Conservation (phyloP, 1,140 invertebrate genomes). For the Trypoxylus dichotomus region DNA sequence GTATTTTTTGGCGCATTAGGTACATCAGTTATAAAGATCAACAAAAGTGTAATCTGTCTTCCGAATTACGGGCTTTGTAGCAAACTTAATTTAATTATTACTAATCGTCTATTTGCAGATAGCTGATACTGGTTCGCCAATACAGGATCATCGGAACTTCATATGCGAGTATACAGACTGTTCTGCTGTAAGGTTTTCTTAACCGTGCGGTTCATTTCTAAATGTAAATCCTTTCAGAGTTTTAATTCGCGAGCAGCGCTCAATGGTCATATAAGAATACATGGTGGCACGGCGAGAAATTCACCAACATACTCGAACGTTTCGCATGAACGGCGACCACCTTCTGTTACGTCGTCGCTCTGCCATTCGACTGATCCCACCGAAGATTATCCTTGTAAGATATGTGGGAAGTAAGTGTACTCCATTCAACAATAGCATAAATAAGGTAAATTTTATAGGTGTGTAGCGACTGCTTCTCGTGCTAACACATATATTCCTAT, state of each 20-base stretch:
- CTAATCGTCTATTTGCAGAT: constrained; percentile 42
- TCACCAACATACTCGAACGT: constrained; percentile 60
- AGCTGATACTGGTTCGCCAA: constrained; percentile 48
- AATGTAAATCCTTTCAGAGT: constrained; percentile 62
- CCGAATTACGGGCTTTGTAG: too few species aligned
- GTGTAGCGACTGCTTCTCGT: constrained; percentile 46
- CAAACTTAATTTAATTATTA: too few species aligned
- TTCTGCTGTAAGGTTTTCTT: constrained; percentile 62
- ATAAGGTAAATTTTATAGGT: constrained; percentile 51
- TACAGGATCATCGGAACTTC: constrained; percentile 49
- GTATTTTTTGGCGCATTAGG: too few species aligned
- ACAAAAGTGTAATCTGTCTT: too few species aligned
- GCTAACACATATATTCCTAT: constrained; percentile 42
- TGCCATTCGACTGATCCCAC: constrained; percentile 47
- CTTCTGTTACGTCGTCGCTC: constrained; percentile 32
- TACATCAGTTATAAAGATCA: too few species aligned
- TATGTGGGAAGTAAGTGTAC: constrained; percentile 95
- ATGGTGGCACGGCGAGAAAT: constrained; percentile 57
- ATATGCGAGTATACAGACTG: constrained; percentile 69
- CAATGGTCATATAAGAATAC: constrained; percentile 74
- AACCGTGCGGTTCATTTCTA: background rate
- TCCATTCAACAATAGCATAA: constrained; percentile 50
- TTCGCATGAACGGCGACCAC: constrained; percentile 48
- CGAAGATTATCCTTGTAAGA: constrained; percentile 87
- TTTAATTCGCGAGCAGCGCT: constrained; percentile 79